Evolutionary conservation across 2,888 invertebrate species (phyloP).

Genomic region (Dorcus hopei): DNA sequence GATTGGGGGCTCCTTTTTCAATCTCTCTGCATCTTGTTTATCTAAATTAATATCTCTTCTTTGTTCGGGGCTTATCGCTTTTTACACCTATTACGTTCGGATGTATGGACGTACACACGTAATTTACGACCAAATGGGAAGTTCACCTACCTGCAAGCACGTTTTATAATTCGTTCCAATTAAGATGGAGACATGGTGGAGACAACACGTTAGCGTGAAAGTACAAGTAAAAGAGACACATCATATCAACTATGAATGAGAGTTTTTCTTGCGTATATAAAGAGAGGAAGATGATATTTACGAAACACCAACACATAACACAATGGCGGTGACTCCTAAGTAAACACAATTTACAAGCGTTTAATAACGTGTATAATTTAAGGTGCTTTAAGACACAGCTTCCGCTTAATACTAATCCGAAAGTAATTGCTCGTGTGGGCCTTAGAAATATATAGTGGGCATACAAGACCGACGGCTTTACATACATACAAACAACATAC

Average conservation of each 20-base stretch:
- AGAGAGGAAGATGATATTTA: too few species aligned
- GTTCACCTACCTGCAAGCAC: too few species aligned
- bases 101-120: too few species aligned
- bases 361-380: slow-evolving; percentile 5
- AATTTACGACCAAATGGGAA: too few species aligned
- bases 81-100: too few species aligned
- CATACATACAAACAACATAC: background rate
- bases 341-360: slow-evolving; percentile 2
- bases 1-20: too few species aligned
- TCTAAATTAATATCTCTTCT: slow-evolving; percentile 1
- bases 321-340: background rate
- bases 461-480: background rate
- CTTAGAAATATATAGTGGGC: background rate
- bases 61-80: background rate
- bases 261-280: too few species aligned
- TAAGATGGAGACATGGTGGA: too few species aligned
- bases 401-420: slow-evolving; percentile 9
- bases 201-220: too few species aligned
- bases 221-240: too few species aligned
- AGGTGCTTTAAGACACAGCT: slow-evolving; percentile 12
- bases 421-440: slow-evolving; percentile 15
- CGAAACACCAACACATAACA: background rate
- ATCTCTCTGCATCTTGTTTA: background rate
- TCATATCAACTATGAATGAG: too few species aligned
- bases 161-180: too few species aligned